Conservation (phyloP, 1,140 invertebrate genomes). For the Heliconius hermathena region DNA sequence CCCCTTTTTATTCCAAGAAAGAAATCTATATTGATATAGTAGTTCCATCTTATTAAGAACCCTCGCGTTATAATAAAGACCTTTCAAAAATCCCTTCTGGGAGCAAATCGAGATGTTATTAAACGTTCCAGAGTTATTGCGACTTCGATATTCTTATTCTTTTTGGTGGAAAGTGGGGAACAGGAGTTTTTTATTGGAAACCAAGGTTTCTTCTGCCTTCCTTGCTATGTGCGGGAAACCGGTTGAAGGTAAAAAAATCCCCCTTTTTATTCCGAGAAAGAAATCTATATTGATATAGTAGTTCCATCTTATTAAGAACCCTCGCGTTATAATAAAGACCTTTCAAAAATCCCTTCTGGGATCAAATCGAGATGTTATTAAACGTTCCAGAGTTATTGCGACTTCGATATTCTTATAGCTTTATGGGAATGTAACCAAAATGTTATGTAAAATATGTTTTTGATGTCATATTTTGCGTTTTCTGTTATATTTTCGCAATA, state of each 20-base stretch:
- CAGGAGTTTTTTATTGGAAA: no score
- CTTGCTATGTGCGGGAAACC: no score
- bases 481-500: neutral
- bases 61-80: neutral
- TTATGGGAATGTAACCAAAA: slow-evolving; percentile 5
- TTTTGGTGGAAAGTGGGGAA: no score
- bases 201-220: no score
- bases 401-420: neutral
- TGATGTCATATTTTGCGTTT: neutral
- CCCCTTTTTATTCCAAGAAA: neutral
- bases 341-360: neutral
- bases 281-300: neutral
- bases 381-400: slow-evolving; percentile 1
- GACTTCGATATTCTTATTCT: neutral
- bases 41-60: slow-evolving; percentile 8
- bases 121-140: slow-evolving; percentile 7
- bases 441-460: neutral
- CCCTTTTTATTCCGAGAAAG: neutral
- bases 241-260: no score
- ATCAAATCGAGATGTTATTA: neutral
- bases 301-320: slow-evolving; percentile 8
- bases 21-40: neutral
- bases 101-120: neutral
- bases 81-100: neutral
- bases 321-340: neutral